A percentile compares a stretch with the other conserved stretches of the same genome.
These are phyloP conservation scores for Galleria mellonella DNA, from an alignment of 1,140 invertebrate species.

Conservation along the genomic window DNA sequence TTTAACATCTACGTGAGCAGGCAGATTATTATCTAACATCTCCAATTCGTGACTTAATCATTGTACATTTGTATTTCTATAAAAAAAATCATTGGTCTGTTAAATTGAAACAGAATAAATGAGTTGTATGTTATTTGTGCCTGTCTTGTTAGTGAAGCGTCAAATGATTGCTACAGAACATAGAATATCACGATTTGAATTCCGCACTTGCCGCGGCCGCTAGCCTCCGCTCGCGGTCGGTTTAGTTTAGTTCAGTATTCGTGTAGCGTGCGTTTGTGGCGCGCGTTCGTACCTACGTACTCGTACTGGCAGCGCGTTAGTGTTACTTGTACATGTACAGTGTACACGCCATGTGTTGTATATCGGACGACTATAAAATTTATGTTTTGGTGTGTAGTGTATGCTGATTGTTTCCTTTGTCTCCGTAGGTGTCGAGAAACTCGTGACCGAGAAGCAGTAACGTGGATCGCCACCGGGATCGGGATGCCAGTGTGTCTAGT, in stretches of 20 bases:
- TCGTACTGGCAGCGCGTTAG: slow-evolving; percentile 17
- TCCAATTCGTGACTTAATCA: not conserved
- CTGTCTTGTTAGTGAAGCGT: slow-evolving; percentile 56
- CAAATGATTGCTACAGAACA: slow-evolving; percentile 46
- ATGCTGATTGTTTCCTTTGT: slow-evolving; percentile 50
- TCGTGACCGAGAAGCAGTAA: not conserved
- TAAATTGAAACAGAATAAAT: no score
- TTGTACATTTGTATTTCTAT: no score
- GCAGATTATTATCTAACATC: not conserved
- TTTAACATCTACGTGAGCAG: not conserved
- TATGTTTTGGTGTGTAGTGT: slow-evolving; percentile 32
- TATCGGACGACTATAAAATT: slow-evolving; percentile 25
- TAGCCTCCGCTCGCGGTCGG: slow-evolving; percentile 14
- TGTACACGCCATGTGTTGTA: slow-evolving; percentile 20
- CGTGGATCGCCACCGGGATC: slow-evolving; percentile 24
- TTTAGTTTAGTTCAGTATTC: slow-evolving; percentile 64
- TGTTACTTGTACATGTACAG: no score
- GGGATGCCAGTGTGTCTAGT: slow-evolving; percentile 63
- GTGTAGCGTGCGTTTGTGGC: slow-evolving; percentile 48
- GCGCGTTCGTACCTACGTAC: slow-evolving; percentile 38
- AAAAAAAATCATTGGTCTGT: no score
- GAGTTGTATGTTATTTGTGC: slow-evolving; percentile 27
- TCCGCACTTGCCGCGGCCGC: slow-evolving; percentile 15
- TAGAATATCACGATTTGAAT: slow-evolving; percentile 33
- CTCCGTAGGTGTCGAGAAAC: slow-evolving; percentile 49